Evolutionary conservation across 2,113 vertebrate species (phyloP).

Genomic region (Sterrhoptilus dennistouni): DNA sequence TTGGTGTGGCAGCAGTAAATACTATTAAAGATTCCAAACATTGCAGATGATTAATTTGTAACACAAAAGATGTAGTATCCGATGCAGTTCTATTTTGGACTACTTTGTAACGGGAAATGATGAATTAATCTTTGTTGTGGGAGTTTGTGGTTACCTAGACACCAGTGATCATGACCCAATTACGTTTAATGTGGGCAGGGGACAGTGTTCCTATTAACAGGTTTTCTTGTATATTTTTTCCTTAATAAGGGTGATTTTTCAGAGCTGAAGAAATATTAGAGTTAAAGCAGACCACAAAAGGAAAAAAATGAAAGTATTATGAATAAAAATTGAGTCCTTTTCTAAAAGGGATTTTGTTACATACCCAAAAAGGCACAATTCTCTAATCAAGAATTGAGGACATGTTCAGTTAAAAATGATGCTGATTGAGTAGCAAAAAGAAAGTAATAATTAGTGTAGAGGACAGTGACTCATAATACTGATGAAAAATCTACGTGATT

Average conservation of each 20-base stretch:
- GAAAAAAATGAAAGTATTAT: background rate
- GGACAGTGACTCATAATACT: background rate
- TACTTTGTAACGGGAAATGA: background rate
- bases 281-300: background rate
- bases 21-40: background rate
- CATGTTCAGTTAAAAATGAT: background rate
- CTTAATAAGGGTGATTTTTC: background rate
- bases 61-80: background rate
- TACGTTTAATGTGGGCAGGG: background rate
- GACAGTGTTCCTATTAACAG: background rate
- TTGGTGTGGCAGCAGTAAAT: background rate
- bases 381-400: background rate
- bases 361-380: background rate
- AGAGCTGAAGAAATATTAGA: background rate
- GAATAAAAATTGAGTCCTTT: background rate
- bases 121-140: conserved; percentile 15
- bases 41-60: background rate
- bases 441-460: conserved; percentile 1
- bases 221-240: background rate
- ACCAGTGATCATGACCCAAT: conserved; percentile 26
- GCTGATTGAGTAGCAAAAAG: background rate
- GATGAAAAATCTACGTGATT: conserved; percentile 31
- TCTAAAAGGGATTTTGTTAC: background rate
- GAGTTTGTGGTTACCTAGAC: conserved; percentile 38
- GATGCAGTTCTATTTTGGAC: conserved; percentile 1